Evolutionary conservation across 1,140 invertebrate species (phyloP).

Genomic region (Phymorhynchus buccinoides): DNA sequence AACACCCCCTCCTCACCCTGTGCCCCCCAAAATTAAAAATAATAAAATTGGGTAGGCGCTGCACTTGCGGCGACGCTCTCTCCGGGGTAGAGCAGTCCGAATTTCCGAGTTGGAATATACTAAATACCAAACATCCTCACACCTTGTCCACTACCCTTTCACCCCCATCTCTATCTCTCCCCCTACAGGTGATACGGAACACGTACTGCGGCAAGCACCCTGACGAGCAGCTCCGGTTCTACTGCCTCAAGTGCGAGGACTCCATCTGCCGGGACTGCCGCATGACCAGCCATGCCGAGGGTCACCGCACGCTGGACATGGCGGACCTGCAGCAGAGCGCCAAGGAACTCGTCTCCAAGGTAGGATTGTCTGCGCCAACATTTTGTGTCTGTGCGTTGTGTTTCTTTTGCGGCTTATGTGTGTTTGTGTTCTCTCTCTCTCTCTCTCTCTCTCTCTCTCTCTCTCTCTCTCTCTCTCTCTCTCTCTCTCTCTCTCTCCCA

Average conservation of each 20-base stretch:
- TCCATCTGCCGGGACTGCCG: slow-evolving; percentile 31
- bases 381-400: neutral
- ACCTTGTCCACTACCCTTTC: too few species aligned
- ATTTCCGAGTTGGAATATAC: too few species aligned
- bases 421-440: too few species aligned
- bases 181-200: neutral
- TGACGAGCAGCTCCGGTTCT: slow-evolving; percentile 20
- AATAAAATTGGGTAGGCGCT: neutral
- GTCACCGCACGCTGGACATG: slow-evolving; percentile 19
- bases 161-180: too few species aligned
- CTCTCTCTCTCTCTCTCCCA: too few species aligned
- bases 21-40: neutral
- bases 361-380: neutral
- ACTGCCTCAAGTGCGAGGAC: slow-evolving; percentile 22
- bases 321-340: slow-evolving; percentile 19
- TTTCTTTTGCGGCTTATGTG: too few species aligned
- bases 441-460: too few species aligned
- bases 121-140: too few species aligned
- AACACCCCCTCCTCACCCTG: neutral
- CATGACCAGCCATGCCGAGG: slow-evolving; percentile 24
- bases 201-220: slow-evolving; percentile 19
- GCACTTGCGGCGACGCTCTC: too few species aligned
- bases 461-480: too few species aligned
- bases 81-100: too few species aligned
- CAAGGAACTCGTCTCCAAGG: slow-evolving; percentile 27